These are phyloP conservation scores for Cathartes aura DNA, from an alignment of 2,113 vertebrate genomes.

Conservation along the genomic window DNA sequence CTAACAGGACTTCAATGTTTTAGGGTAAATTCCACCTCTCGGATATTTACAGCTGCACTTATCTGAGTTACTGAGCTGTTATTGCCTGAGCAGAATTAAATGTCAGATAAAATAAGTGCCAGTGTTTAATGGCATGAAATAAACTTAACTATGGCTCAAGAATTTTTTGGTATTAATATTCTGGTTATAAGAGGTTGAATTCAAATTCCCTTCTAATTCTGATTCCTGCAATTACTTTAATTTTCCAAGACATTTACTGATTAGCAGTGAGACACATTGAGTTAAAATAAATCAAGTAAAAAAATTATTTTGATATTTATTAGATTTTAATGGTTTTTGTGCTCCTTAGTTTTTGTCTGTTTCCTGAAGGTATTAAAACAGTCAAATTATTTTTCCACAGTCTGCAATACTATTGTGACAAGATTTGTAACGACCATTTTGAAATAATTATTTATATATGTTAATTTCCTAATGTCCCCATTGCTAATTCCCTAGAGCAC, in stretches of 20 bases:
- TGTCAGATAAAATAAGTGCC: slow-evolving; percentile 55
- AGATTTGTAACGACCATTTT: not conserved
- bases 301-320: not conserved
- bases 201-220: not conserved
- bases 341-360: not conserved
- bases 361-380: not conserved
- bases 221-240: not conserved
- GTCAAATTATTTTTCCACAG: not conserved
- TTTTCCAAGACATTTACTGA: slow-evolving; percentile 50
- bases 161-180: slow-evolving; percentile 14
- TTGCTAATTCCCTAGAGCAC: not conserved
- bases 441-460: not conserved
- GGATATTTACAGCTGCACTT: slow-evolving; percentile 12
- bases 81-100: slow-evolving; percentile 38
- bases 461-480: not conserved
- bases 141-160: slow-evolving; percentile 9
- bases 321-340: not conserved
- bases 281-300: slow-evolving; percentile 17
- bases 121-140: slow-evolving; percentile 50
- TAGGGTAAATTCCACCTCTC: not conserved
- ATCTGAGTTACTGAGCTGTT: slow-evolving; percentile 47
- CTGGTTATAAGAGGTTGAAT: not conserved
- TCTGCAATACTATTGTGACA: not conserved
- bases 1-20: not conserved
- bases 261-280: not conserved